A percentile compares a stretch with the other conserved stretches of the same genome.
phyloP scores from a whole-genome alignment of 2,797 vertebrate genomes.

The Antrozous pallidus region DNA sequence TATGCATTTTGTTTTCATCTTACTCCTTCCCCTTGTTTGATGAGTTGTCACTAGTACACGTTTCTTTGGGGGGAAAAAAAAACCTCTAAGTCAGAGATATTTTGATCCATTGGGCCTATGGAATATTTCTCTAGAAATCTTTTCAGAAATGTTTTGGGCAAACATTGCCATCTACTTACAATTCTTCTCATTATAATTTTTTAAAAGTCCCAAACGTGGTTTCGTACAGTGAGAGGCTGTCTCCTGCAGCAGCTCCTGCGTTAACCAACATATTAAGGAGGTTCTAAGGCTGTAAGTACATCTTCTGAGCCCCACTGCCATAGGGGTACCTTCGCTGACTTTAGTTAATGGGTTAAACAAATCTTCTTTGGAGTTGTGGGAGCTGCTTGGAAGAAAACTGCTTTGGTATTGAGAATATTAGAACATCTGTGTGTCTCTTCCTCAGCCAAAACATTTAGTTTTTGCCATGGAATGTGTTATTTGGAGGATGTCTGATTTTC shows the following conservation, averaged over 20 bases:
- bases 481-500: conserved; percentile 51
- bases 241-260: neutral
- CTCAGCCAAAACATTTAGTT: conserved; percentile 58
- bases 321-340: neutral
- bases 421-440: conserved; percentile 59
- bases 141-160: conserved; percentile 30
- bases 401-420: conserved; percentile 32
- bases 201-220: neutral
- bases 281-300: neutral
- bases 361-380: conserved; percentile 43
- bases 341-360: conserved; percentile 43
- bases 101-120: conserved; percentile 29
- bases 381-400: conserved; percentile 43
- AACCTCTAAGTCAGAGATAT: neutral
- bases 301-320: neutral
- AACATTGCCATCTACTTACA: neutral
- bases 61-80: neutral
- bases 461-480: conserved; percentile 71
- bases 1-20: conserved; percentile 63
- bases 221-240: neutral
- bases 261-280: neutral
- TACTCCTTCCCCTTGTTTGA: conserved; percentile 25
- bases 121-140: conserved; percentile 36
- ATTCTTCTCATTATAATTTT: conserved; percentile 12
- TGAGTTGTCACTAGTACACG: neutral